Evolutionary conservation across 2,113 vertebrate genomes (phyloP).

Genomic region (Hypomesus transpacificus): DNA sequence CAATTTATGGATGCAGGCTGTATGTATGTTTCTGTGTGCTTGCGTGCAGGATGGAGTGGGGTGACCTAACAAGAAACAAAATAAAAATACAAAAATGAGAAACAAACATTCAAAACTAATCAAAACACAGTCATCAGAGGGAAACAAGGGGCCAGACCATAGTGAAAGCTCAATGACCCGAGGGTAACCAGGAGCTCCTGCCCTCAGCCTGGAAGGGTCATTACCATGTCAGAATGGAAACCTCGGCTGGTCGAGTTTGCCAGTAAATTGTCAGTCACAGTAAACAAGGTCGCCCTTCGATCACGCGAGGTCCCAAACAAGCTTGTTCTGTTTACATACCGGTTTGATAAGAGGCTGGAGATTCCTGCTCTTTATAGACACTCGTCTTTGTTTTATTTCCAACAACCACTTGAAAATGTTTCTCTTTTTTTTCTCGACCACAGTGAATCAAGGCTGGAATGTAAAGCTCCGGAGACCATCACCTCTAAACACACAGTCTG

Average conservation of each 20-base stretch:
- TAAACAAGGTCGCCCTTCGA: slow-evolving; percentile 35
- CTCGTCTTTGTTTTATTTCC: slow-evolving; percentile 33
- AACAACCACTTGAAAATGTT: slow-evolving; percentile 18
- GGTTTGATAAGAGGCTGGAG: slow-evolving; percentile 24
- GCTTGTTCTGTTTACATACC: slow-evolving; percentile 38
- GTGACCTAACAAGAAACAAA: too few relatives aligned
- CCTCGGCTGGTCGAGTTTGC: slow-evolving; percentile 6
- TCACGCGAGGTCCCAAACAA: slow-evolving; percentile 16
- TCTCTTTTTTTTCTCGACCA: not conserved
- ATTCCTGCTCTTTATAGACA: slow-evolving; percentile 19
- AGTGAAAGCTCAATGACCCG: slow-evolving; percentile 17
- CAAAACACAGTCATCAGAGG: slow-evolving; percentile 31
- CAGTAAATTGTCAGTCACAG: slow-evolving; percentile 13
- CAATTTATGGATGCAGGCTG: not conserved
- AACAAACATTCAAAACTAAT: slow-evolving; percentile 22
- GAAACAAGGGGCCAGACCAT: slow-evolving; percentile 7
- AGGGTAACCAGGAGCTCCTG: slow-evolving; percentile 2
- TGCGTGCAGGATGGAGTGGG: too few relatives aligned
- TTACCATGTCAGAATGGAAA: slow-evolving; percentile 11
- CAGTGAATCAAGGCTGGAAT: slow-evolving; percentile 37
- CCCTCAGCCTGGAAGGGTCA: slow-evolving; percentile 19
- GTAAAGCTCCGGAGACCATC: slow-evolving; percentile 45
- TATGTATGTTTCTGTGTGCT: not conserved
- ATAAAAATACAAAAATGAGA: too few relatives aligned
- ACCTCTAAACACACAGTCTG: slow-evolving; percentile 37